Evolutionary conservation across 2,888 invertebrate species (phyloP).

Genomic region (Criorhina ranunculi): DNA sequence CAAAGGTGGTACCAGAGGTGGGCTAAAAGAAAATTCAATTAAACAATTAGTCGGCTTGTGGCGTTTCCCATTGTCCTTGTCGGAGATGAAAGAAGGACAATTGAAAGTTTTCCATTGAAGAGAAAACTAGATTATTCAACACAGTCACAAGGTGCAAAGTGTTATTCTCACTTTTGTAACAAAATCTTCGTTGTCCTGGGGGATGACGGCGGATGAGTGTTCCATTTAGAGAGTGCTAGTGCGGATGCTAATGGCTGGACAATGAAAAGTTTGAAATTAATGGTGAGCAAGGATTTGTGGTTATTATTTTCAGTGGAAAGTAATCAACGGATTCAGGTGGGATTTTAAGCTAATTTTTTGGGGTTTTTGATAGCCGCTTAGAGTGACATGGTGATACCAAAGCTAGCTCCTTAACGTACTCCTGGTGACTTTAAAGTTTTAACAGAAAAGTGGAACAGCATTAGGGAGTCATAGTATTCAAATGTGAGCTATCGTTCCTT

Average conservation of each 20-base stretch:
- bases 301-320: not conserved
- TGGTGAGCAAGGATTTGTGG: slow-evolving; percentile 13
- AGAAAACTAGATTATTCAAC: slow-evolving; percentile 28
- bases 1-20: not conserved
- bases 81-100: not conserved
- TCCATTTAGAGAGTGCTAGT: not conserved
- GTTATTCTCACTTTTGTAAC: not conserved
- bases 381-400: no score
- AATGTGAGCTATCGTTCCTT: no score
- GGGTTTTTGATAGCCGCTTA: no score
- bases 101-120: slow-evolving; percentile 26
- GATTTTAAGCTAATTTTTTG: not conserved
- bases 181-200: not conserved
- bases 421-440: no score
- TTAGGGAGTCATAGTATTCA: no score
- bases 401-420: no score
- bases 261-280: slow-evolving; percentile 1
- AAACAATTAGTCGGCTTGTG: slow-evolving; percentile 46
- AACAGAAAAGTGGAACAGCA: no score
- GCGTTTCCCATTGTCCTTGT: slow-evolving; percentile 12
- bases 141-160: slow-evolving; percentile 11
- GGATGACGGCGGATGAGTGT: not conserved
- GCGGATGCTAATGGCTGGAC: not conserved
- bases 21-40: slow-evolving; percentile 26
- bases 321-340: not conserved